Percentiles rank a stretch among this genome's conserved stretches.
phyloP scores from a whole-genome alignment of 2,113 vertebrate genomes.

The Damaliscus lunatus region DNA sequence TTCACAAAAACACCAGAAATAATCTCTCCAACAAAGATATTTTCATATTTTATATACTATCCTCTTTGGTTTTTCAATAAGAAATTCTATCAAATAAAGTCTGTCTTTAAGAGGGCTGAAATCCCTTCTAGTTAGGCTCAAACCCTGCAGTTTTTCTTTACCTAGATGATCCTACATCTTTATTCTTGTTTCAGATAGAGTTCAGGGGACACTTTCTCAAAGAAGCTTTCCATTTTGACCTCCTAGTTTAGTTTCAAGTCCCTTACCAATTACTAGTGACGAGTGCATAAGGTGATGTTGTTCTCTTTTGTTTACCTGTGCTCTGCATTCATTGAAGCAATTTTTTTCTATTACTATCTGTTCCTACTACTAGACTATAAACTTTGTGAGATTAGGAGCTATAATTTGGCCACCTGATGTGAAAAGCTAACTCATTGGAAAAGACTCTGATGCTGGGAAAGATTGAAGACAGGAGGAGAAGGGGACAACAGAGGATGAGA shows the following conservation, averaged over 20 bases:
- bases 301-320: neutral
- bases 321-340: neutral
- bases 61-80: neutral
- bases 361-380: neutral
- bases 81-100: neutral
- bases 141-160: neutral
- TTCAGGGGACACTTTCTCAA: neutral
- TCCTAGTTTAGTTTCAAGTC: neutral
- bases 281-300: too few relatives aligned
- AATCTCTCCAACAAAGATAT: neutral
- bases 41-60: neutral
- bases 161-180: neutral
- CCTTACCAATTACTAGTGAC: neutral
- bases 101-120: neutral
- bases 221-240: neutral
- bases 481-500: neutral
- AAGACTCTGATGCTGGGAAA: neutral
- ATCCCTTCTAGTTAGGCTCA: neutral
- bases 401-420: neutral
- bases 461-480: neutral
- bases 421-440: neutral
- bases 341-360: neutral
- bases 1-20: constrained; percentile 2
- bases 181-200: neutral
- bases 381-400: neutral